Base-by-base conservation (phyloP, 2,888 invertebrate genomes). In the Osmoderma eremita region DNA sequence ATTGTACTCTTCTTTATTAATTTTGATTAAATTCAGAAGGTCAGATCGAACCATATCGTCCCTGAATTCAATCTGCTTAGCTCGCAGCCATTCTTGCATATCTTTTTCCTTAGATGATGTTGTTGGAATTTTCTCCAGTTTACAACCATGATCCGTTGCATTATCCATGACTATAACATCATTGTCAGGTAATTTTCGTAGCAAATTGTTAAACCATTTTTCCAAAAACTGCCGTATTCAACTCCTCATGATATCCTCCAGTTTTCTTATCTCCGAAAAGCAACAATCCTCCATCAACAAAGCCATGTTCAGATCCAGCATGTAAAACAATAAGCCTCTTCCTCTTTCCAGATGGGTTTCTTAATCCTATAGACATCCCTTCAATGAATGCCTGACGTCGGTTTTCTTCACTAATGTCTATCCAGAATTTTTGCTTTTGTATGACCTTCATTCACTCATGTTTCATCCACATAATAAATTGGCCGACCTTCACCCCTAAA, bases 201-300 rank as follows among this genome's bases (percentile, higher is more conserved):
- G 39, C 3, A 63, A 22, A 38, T 38, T 53, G 15, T 20, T 12
- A 41, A 51, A 63, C 36, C 48, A 63, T 45, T 61, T 22, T 42
- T 63, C n/a, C 36, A 17, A 48, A 64, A 13, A 64, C 54, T 51
- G 22, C 20, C 38, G 36, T 18, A 10, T 63, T 64, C 51, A 51
- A 10, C n/a, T 51, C 24, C 15, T 51, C 51, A 51, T 22, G 51
- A 13, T 30, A 51, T 22, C 22, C 24, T 30, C 12, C 24, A 51
- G 24, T 24, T 51, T 22, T 24, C 15, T 51, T 51, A 24, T 12
- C 24, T 4, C 5, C 24, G 24, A 24, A 24, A 24, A 24, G 24
- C 24, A 24, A 24, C 24, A 24, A 24, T 24, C 24, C 3, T 24
- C 24, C 24, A 24, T 24, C 24, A 24, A 24, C 24, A 24, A 24